Conservation (phyloP, 2,888 invertebrate genomes). For the Stenotaenia linearis region DNA sequence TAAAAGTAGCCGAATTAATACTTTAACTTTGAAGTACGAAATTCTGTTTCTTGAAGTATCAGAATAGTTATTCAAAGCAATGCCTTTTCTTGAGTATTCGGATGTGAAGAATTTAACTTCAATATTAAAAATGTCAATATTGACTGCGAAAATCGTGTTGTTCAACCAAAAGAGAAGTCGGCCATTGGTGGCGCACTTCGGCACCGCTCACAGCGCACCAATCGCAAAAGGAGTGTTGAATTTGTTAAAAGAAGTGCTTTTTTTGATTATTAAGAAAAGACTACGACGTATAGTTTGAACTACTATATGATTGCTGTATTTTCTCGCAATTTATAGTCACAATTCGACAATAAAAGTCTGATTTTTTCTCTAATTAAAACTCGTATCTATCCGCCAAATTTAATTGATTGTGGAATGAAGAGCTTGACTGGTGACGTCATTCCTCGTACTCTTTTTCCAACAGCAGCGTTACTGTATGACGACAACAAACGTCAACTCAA, state of each 20-base stretch:
- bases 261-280: too few relatives aligned
- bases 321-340: background rate
- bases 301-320: background rate
- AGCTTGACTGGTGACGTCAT: constrained; percentile 1
- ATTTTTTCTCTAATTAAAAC: background rate
- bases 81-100: too few relatives aligned
- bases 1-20: too few relatives aligned
- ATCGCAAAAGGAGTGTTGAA: background rate
- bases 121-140: background rate
- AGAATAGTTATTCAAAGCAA: too few relatives aligned
- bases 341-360: background rate
- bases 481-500: too few relatives aligned
- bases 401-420: background rate
- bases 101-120: background rate
- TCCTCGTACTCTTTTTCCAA: too few relatives aligned
- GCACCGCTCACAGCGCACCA: background rate
- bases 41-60: too few relatives aligned
- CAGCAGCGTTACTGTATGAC: too few relatives aligned
- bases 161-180: background rate
- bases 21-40: too few relatives aligned
- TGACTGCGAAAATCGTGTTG: background rate
- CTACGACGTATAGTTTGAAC: background rate
- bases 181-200: background rate
- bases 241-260: background rate
- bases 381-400: background rate